Base-by-base conservation (phyloP, 2,797 vertebrate genomes). In the Tamandua tetradactyla region DNA sequence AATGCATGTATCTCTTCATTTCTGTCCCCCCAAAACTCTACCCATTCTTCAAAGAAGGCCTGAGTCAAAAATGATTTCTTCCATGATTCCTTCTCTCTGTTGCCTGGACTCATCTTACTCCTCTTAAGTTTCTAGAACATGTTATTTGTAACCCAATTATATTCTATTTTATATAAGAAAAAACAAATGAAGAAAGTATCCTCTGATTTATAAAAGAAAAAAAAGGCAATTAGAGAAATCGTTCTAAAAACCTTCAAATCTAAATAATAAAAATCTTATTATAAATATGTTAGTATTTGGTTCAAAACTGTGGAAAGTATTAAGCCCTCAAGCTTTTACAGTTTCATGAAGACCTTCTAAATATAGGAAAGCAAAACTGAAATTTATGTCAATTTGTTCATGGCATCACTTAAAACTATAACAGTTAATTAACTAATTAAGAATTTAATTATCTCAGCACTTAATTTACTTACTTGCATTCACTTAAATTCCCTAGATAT, bases 361-460 rank as follows among this genome's bases (percentile, higher is more conserved):
- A 97, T 91, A 95, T 95, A 98, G 97, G 97, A 98, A 98, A 98
- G 97, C 96, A 98, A 97, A 98, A 98, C 94, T 96, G 97, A 98
- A 98, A 98, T 98, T 98, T 98, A 98, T 98, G 97, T 98, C 98
- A 98, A 78, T 98, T 98, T 98, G 96, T 98, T 98, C 98, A 98
- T 98, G 95, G 97, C 94, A 98, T 97, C 98, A 97, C 97, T 98
- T 98, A 98, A 98, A 98, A 98, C 96, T 94, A 97, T 98, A 98
- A 97, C 94, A 98, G 98, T 98, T 98, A 98, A 98, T 98, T 98
- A 98, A 98, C 98, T 98, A 98, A 98, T 98, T 98, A 98, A 98
- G 98, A 98, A 98, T 98, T 98, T 98, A 98, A 98, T 98, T 98
- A 98, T 98, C 98, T 98, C 98, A 98, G 98, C 98, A 98, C 91